Base-by-base conservation (phyloP, 2,888 invertebrate species). In the Frankliniella intonsa region DNA sequence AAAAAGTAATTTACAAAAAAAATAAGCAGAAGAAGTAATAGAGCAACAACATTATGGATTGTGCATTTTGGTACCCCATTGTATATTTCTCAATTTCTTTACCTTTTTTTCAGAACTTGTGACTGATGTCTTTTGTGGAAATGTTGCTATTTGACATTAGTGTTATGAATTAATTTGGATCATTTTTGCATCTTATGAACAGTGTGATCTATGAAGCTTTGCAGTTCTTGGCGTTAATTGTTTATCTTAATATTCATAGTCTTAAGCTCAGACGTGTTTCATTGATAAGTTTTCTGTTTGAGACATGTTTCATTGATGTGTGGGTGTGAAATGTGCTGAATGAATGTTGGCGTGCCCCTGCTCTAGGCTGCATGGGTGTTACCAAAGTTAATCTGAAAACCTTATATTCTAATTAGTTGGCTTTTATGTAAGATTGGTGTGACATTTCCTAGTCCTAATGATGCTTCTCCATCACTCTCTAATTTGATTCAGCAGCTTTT, bases 371-470 rank as follows among this genome's bases (percentile, higher is more conserved):
- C 69, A 22, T 76, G 69, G 69, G 69, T 76, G 69, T 76, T 76
- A 76, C 69, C 69, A 76, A 76, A 76, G 69, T 76, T 76, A 25
- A 76, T 22, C 69, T 22, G 25, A 25, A 76, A 25, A 19, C 25
- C 7, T 76, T 25, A 11, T 76, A 76, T 76, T 76, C 22, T 76
- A 25, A 76, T 76, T 76, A 76, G 69, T 76, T 76, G 22, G 69
- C 69, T 76, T 76, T 12, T 12, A 22, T 76, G 69, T 76, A 76
- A 76, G 69, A 25, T 76, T 22, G n/a, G 69, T 76, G 69, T 76
- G 69, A 76, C 69, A 12, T 76, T 25, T 76, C 69, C 69, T 76
- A 76, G 69, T 76, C 69, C 25, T 76, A 76, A 76, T 22, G 25
- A 76, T 76, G 69, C 69, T 76, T 76, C 69, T 76, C 69, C 69